Evolutionary conservation across 2,888 invertebrate species (phyloP).

Genomic region (Orthosia gracilis): DNA sequence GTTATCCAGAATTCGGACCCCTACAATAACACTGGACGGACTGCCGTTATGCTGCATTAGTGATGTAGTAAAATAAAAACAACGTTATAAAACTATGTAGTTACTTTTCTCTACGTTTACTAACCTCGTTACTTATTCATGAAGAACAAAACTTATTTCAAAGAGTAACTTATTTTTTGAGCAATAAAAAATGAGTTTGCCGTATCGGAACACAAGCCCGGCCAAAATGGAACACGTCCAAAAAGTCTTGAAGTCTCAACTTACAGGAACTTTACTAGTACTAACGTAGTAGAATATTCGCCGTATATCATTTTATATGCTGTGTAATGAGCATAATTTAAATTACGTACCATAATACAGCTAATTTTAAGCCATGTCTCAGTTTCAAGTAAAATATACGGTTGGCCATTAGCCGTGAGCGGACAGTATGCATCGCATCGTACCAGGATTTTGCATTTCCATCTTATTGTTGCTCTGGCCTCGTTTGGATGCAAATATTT

Average conservation of each 20-base stretch:
- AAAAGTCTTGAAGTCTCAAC: constrained; percentile 54
- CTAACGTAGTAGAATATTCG: constrained; percentile 34
- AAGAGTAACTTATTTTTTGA: constrained; percentile 48
- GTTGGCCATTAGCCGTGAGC: constrained; percentile 72
- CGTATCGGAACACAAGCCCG: constrained; percentile 51
- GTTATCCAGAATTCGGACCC: too few relatives aligned
- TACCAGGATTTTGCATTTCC: constrained; percentile 83
- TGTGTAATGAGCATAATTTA: constrained; percentile 59
- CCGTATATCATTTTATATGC: constrained; percentile 47
- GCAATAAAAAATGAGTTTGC: constrained; percentile 58
- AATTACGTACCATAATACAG: constrained; percentile 60
- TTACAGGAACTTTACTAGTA: constrained; percentile 46
- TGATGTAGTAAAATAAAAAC: neutral
- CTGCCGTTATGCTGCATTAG: neutral
- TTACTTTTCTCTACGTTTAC: constrained; percentile 13
- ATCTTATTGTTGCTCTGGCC: constrained; percentile 85
- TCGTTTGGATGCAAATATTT: constrained; percentile 89
- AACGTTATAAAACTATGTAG: neutral
- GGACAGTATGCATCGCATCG: constrained; percentile 80
- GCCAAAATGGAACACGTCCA: constrained; percentile 66
- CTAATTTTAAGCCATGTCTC: constrained; percentile 67
- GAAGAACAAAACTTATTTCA: constrained; percentile 38
- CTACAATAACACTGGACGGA: too few relatives aligned
- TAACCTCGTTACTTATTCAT: constrained; percentile 44
- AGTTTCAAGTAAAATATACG: constrained; percentile 70